Conservation (phyloP, 2,888 invertebrate species). For the Lysandra coridon region DNA sequence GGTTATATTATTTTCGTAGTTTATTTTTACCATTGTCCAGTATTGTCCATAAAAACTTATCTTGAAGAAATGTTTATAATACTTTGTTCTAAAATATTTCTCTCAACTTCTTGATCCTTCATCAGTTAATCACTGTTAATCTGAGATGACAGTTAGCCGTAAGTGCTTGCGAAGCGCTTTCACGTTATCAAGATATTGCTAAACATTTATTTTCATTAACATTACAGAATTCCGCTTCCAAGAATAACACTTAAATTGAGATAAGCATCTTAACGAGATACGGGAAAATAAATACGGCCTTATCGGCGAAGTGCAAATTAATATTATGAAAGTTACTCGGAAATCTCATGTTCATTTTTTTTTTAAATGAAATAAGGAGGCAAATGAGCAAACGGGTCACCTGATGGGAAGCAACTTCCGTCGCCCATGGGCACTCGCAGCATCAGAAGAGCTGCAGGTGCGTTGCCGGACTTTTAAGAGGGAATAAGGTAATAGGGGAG, state of each 20-base stretch:
- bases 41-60: neutral
- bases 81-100: neutral
- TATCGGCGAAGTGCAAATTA: conserved; percentile 13
- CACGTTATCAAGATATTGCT: conserved; percentile 6
- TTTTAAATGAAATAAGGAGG: too few species aligned
- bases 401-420: too few species aligned
- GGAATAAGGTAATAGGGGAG: too few species aligned
- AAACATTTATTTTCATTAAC: conserved; percentile 11
- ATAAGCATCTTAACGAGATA: conserved; percentile 14
- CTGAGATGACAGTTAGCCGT: neutral
- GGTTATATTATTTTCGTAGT: too few species aligned
- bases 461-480: too few species aligned
- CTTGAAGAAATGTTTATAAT: neutral
- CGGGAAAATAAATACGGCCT: conserved; percentile 23
- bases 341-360: neutral
- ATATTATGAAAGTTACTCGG: conserved; percentile 20
- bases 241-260: conserved; percentile 22
- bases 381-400: too few species aligned
- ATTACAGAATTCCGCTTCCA: conserved; percentile 8
- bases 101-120: neutral
- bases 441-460: too few species aligned
- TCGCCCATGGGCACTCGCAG: too few species aligned
- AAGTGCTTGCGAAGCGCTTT: conserved; percentile 8
- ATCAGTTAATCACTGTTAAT: neutral
- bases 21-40: too few species aligned